phyloP scores from a whole-genome alignment of 1,140 invertebrate species.

The Ladona fulva region DNA sequence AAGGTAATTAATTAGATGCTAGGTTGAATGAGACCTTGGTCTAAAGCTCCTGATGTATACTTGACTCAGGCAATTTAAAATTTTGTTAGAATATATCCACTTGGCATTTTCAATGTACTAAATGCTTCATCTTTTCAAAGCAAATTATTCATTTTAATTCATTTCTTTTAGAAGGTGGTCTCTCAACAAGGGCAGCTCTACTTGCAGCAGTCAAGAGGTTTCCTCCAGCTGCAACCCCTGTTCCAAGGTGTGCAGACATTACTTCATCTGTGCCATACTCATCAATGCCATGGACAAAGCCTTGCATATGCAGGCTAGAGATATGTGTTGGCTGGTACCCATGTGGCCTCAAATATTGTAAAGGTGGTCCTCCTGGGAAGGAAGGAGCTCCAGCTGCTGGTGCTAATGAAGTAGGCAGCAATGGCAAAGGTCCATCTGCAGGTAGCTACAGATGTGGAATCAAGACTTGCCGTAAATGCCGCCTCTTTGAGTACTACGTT shows the following conservation, averaged over 20 bases:
- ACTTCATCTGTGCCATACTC: conserved; percentile 43
- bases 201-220: neutral
- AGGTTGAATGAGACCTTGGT: no score
- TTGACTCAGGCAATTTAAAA: no score
- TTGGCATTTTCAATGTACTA: no score
- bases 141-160: neutral
- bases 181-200: neutral
- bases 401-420: neutral
- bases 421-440: conserved; percentile 11
- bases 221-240: neutral
- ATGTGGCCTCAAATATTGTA: conserved; percentile 89
- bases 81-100: no score
- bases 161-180: neutral
- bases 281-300: conserved; percentile 22
- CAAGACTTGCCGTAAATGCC: conserved; percentile 85
- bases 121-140: no score
- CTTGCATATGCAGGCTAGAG: conserved; percentile 71
- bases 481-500: conserved; percentile 76
- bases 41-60: no score
- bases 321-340: conserved; percentile 84
- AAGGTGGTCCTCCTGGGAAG: conserved; percentile 44
- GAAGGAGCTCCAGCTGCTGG: neutral
- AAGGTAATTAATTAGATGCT: no score
- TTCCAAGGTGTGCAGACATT: conserved; percentile 31
- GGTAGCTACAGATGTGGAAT: conserved; percentile 83